phyloP scores from a whole-genome alignment of 2,888 invertebrate species.

The Caenorhabditis macrosperma region DNA sequence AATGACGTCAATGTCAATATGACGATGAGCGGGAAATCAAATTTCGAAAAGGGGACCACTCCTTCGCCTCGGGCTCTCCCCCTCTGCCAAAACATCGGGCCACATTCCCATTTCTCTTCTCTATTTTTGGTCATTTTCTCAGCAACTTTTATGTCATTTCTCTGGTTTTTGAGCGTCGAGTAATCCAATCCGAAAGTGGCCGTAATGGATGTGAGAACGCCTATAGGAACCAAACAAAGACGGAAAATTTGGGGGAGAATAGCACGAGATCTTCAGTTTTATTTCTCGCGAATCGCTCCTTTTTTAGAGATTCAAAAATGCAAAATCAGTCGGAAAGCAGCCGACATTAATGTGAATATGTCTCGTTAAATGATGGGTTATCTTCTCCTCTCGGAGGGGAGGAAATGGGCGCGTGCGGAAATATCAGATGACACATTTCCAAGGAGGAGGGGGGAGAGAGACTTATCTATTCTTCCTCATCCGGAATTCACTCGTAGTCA shows the following conservation, averaged over 20 bases:
- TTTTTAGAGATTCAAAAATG: slow-evolving; percentile 11
- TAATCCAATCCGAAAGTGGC: slow-evolving; percentile 26
- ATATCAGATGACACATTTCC: slow-evolving; percentile 47
- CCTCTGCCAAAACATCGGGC: slow-evolving; percentile 6
- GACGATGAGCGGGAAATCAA: slow-evolving; percentile 50
- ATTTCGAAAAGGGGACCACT: slow-evolving; percentile 35
- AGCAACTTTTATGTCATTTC: neutral
- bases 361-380: slow-evolving; percentile 14
- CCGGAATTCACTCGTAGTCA: slow-evolving; percentile 29
- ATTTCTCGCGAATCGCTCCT: slow-evolving; percentile 7
- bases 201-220: slow-evolving; percentile 40
- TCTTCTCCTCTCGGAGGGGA: too few species aligned
- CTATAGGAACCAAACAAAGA: neutral
- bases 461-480: slow-evolving; percentile 31
- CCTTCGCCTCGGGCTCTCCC: neutral
- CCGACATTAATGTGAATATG: slow-evolving; percentile 26
- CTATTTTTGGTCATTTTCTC: slow-evolving; percentile 28
- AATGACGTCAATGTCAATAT: slow-evolving; percentile 38
- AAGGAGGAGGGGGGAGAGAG: neutral
- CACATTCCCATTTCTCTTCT: slow-evolving; percentile 15
- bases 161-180: slow-evolving; percentile 24
- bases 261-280: neutral
- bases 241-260: neutral
- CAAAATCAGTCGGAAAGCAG: neutral
- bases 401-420: slow-evolving; percentile 13